Conservation (phyloP, 2,888 invertebrate genomes). For the Ptychoptera albimana region DNA sequence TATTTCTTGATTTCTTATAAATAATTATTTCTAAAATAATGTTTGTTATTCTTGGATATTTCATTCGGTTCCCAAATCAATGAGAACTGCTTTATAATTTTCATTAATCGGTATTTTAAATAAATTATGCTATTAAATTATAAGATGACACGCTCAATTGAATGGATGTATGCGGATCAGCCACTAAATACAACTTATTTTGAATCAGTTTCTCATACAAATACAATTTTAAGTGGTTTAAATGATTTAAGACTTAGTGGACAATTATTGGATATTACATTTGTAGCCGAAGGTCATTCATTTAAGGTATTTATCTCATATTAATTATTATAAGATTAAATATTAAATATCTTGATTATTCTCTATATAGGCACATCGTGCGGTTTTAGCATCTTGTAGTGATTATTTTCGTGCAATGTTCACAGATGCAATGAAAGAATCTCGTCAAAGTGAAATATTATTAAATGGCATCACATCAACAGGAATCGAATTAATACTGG, state of each 20-base stretch:
- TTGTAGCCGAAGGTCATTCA: slow-evolving; percentile 44
- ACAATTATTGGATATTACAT: slow-evolving; percentile 47
- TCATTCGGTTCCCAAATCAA: too few species aligned
- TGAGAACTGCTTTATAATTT: too few species aligned
- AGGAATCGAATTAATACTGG: slow-evolving; percentile 45
- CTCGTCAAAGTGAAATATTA: slow-evolving; percentile 43
- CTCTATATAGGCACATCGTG: slow-evolving; percentile 42
- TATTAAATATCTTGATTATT: neutral
- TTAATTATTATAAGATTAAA: neutral
- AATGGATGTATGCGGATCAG: slow-evolving; percentile 15
- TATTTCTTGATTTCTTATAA: too few species aligned
- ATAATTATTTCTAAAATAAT: too few species aligned
- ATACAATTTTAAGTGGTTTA: slow-evolving; percentile 40
- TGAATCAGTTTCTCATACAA: slow-evolving; percentile 39
- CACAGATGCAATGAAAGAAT: slow-evolving; percentile 49
- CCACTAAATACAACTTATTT: slow-evolving; percentile 32
- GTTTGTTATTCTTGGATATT: too few species aligned
- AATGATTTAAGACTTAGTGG: slow-evolving; percentile 41
- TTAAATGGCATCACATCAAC: slow-evolving; percentile 48
- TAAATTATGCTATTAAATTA: too few species aligned
- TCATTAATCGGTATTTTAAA: too few species aligned
- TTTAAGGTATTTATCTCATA: slow-evolving; percentile 34
- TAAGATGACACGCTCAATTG: too few species aligned
- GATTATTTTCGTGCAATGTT: slow-evolving; percentile 66
- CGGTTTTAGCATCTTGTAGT: slow-evolving; percentile 53